Evolutionary conservation across 2,113 vertebrate species (phyloP), one percentile per base, ranked within the genome.

Genomic region (Sardina pilchardus): DNA sequence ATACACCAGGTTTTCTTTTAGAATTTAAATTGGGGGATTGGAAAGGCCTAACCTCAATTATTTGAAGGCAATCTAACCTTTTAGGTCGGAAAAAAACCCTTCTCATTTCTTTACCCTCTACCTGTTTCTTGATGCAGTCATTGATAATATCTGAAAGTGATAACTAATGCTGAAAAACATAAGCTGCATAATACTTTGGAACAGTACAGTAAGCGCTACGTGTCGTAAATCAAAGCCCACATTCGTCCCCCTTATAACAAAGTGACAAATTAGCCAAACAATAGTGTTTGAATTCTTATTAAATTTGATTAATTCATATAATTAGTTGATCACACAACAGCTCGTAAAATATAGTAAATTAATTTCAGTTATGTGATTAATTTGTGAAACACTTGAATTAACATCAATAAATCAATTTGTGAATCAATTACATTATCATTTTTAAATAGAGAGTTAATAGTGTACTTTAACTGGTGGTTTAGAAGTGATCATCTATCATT

Each of bases 231-330:
- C 90, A 95, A 96, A 94, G 34, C 84, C 90, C 87, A 93, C 85
- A 93, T 94, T 95, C 94, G 92, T 92, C 90, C 85, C 91, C 93
- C 91, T 91, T 92, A 89, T 85, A 95, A 93, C 92, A 95, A 95
- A 95, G 92, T 94, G 95, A 94, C 89, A 90, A 93, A 96, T 96
- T 95, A 93, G 92, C 93, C 86, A 84, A 94, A 95, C 94, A 95
- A 95, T 94, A 93, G 88, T 93, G 94, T 94, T 95, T 94, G 95
- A 95, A 95, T 95, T 96, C 94, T 95, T 96, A 96, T 96, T 96
- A 95, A 95, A 95, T 90, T 95, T 96, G 95, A 96, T 96, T 96
- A 95, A 96, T 95, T 95, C 91, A 94, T 95, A 95, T 94, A 94
- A 95, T 94, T 95, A 95, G 92, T 93, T 91, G 91, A 94, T 93